These are phyloP conservation scores for Melanotaenia parkinsoni DNA, from an alignment of 2,797 vertebrate genomes.

Conservation along the genomic window DNA sequence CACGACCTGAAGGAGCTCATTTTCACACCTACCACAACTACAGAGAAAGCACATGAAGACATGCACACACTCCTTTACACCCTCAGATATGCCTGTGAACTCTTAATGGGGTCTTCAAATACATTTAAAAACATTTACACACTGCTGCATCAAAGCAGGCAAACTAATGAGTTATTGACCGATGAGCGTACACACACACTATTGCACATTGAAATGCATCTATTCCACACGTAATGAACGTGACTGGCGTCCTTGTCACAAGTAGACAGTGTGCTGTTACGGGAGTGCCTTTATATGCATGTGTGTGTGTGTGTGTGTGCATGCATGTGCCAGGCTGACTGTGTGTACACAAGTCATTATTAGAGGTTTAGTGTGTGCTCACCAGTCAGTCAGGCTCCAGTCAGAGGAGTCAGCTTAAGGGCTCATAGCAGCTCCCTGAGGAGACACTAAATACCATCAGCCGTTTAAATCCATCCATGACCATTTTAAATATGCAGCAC, in stretches of 20 bases:
- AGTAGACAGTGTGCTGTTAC: slow-evolving; percentile 33
- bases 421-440: slow-evolving; percentile 78
- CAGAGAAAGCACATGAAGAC: slow-evolving; percentile 10
- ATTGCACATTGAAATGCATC: slow-evolving; percentile 33
- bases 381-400: slow-evolving; percentile 78
- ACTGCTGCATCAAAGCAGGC: slow-evolving; percentile 63
- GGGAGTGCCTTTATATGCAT: slow-evolving; percentile 25
- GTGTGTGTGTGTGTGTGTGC: not conserved
- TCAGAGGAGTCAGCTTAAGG: slow-evolving; percentile 80
- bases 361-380: slow-evolving; percentile 77
- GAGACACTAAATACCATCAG: slow-evolving; percentile 83
- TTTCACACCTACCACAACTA: slow-evolving; percentile 55
- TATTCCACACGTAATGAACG: slow-evolving; percentile 45
- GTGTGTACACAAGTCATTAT: slow-evolving; percentile 80
- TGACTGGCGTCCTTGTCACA: slow-evolving; percentile 50
- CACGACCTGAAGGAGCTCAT: slow-evolving; percentile 66
- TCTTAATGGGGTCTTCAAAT: slow-evolving; percentile 47
- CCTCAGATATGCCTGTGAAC: slow-evolving; percentile 38
- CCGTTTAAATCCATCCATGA: slow-evolving; percentile 82
- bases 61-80: slow-evolving; percentile 11
- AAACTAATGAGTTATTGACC: slow-evolving; percentile 77
- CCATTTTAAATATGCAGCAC: slow-evolving; percentile 80
- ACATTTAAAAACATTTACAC: slow-evolving; percentile 68
- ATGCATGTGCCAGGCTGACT: slow-evolving; percentile 49
- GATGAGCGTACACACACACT: slow-evolving; percentile 12